Conservation (phyloP, 2,113 vertebrate species). For the Prochilodus magdalenae region DNA sequence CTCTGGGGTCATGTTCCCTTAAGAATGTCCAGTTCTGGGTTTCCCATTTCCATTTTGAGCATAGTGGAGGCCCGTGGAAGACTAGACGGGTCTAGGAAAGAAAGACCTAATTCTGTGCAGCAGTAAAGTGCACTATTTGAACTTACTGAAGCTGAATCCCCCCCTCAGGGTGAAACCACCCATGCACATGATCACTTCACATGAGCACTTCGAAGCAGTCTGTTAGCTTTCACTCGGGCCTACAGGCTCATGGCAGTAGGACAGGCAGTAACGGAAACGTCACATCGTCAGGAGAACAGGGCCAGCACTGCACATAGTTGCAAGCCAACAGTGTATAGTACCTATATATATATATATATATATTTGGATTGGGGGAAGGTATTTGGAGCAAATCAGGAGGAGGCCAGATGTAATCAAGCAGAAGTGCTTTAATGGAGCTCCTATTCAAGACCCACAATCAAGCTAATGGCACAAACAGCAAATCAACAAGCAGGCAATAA, state of each 20-base stretch:
- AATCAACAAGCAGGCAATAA: background rate
- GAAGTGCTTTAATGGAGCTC: background rate
- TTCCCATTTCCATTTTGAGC: constrained; percentile 23
- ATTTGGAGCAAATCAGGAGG: background rate
- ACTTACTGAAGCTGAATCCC: constrained; percentile 49
- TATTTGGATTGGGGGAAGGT: background rate
- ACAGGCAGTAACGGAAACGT: background rate
- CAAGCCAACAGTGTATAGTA: background rate
- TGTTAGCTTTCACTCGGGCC: constrained; percentile 25
- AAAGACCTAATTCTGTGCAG: constrained; percentile 34
- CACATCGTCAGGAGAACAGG: background rate
- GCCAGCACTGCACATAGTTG: background rate
- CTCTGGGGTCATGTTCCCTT: background rate
- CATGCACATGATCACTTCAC: constrained; percentile 36
- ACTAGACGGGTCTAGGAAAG: constrained; percentile 16
- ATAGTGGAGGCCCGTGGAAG: background rate
- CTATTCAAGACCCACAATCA: background rate
- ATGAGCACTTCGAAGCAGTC: background rate
- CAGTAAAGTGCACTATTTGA: constrained; percentile 26
- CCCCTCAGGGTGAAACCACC: constrained; percentile 15
- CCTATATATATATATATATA: no score
- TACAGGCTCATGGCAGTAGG: background rate
- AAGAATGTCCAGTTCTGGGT: constrained; percentile 8
- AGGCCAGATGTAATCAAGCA: background rate
- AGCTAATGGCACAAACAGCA: background rate